These are phyloP conservation scores for Calyptommatus sinebrachiatus DNA, from an alignment of 2,113 vertebrate species.

Conservation along the genomic window DNA sequence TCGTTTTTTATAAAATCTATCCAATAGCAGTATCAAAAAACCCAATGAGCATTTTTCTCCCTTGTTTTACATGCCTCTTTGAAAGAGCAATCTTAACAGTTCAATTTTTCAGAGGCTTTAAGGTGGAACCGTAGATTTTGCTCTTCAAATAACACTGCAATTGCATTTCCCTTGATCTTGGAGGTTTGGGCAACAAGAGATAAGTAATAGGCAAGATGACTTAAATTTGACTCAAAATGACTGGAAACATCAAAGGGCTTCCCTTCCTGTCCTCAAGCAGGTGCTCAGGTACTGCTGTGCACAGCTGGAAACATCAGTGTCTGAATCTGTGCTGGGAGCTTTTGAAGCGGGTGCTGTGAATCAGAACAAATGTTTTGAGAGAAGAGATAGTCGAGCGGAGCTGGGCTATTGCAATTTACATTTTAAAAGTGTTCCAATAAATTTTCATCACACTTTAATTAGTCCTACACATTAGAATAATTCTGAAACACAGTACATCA, in stretches of 20 bases:
- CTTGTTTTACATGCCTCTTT: neutral
- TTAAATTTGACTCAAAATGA: neutral
- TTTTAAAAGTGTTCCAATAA: neutral
- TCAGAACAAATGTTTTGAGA: slow-evolving; percentile 10
- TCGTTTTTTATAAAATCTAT: too few species aligned
- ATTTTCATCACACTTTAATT: neutral
- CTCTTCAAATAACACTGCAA: neutral
- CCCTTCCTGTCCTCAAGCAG: neutral
- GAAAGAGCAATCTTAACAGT: neutral
- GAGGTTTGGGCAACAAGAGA: neutral
- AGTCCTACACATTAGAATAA: neutral
- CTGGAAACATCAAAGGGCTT: neutral
- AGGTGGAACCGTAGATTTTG: neutral
- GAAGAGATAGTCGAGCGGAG: slow-evolving; percentile 2
- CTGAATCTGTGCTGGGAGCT: neutral
- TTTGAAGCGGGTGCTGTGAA: neutral
- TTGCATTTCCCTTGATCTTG: neutral
- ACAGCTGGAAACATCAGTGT: neutral
- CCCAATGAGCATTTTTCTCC: neutral
- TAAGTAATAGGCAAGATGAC: neutral
- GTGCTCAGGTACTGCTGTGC: slow-evolving; percentile 1
- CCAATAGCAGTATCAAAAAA: too few species aligned
- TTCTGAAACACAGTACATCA: neutral
- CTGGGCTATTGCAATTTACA: neutral
- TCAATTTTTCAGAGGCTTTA: neutral